A percentile compares a stretch with the other conserved stretches of the same genome.
phyloP scores from a whole-genome alignment of 1,140 invertebrate genomes.

The Pygmarrhopalites habei region DNA sequence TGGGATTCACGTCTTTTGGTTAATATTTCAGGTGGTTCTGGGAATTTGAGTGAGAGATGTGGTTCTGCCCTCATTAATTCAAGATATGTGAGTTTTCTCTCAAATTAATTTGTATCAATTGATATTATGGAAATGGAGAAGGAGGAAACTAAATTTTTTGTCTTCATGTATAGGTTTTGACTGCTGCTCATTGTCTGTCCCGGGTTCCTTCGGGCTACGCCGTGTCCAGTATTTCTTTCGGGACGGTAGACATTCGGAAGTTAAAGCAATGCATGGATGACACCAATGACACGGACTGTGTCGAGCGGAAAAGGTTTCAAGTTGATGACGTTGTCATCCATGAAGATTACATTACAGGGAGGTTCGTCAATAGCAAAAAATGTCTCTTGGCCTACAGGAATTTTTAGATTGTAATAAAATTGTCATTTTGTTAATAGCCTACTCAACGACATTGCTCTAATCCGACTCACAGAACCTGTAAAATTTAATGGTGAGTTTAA shows the following conservation, averaged over 20 bases:
- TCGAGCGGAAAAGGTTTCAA: not conserved
- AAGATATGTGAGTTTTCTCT: not conserved
- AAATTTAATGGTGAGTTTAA: constrained; percentile 12
- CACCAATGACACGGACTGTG: not conserved
- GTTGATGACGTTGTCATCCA: constrained; percentile 16
- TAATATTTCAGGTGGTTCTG: not conserved
- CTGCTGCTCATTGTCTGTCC: constrained; percentile 20
- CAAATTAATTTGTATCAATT: too few species aligned
- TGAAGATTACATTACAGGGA: constrained; percentile 10
- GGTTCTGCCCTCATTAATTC: not conserved
- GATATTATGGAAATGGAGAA: too few species aligned
- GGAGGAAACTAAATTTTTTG: too few species aligned
- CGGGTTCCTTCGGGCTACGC: not conserved
- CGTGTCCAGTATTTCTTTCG: constrained; percentile 5
- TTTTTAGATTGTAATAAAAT: too few species aligned
- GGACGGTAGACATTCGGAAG: constrained; percentile 2
- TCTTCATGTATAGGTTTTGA: too few species aligned
- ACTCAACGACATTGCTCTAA: constrained; percentile 14
- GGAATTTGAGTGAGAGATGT: not conserved
- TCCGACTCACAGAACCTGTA: not conserved
- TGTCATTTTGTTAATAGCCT: too few species aligned
- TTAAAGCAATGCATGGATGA: constrained; percentile 6
- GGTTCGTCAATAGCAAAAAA: too few species aligned
- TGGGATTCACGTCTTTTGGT: not conserved
- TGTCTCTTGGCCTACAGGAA: too few species aligned